Conservation (phyloP, 1,140 invertebrate species). For the Eurosta solidaginis region DNA sequence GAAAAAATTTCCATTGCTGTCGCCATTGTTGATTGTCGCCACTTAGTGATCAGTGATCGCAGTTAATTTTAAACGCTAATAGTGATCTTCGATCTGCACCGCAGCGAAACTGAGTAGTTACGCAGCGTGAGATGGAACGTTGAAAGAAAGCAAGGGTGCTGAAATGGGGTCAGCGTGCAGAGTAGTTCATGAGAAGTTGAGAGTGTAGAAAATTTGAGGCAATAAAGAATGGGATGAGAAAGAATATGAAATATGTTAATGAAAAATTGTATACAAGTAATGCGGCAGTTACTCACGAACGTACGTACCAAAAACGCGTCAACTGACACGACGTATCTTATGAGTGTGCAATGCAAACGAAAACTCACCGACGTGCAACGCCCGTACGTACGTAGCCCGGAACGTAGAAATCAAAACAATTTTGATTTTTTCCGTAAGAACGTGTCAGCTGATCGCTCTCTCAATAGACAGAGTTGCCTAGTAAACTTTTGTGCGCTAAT, state of each 20-base stretch:
- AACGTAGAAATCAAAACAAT: too few relatives aligned
- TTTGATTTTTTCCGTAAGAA: too few relatives aligned
- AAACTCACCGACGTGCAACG: too few relatives aligned
- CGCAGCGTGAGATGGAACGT: background rate
- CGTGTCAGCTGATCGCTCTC: too few relatives aligned
- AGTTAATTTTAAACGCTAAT: constrained; percentile 27
- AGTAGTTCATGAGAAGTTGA: background rate
- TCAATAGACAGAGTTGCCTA: too few relatives aligned
- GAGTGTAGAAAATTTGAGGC: background rate
- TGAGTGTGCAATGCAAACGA: too few relatives aligned
- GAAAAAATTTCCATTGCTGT: background rate
- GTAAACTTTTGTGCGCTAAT: too few relatives aligned
- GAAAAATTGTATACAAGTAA: too few relatives aligned
- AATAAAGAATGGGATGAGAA: background rate
- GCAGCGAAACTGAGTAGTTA: background rate
- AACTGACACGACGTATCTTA: too few relatives aligned
- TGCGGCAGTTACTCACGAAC: too few relatives aligned
- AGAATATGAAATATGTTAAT: background rate
- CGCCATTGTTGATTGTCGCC: constrained; percentile 22
- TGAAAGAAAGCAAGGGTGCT: background rate
- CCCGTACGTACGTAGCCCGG: too few relatives aligned
- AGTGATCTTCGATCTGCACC: background rate
- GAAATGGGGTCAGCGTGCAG: background rate
- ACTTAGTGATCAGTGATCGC: constrained; percentile 25
- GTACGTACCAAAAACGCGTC: too few relatives aligned